Evolutionary conservation across 2,888 invertebrate genomes (phyloP), one percentile per base, ranked within the genome.

Genomic region (Agrotis puta): DNA sequence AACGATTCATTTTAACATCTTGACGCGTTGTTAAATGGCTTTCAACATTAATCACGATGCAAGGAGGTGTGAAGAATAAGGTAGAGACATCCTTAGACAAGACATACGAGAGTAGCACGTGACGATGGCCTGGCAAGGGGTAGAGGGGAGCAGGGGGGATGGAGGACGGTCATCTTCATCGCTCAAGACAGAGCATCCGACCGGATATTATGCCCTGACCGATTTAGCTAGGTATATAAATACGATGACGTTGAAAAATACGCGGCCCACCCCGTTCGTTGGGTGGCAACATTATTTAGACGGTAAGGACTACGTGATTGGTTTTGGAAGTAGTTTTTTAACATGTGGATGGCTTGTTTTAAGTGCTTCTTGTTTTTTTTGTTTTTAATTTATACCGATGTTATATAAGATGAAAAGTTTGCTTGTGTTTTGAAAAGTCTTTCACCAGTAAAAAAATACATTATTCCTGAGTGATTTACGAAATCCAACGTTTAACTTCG

Each of bases 121-220:
- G 85, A 77, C 86, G 82, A 68, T 70, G 74, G 63, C 47, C 51
- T 50, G 73, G 51, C 39, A 61, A 68, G 71, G 73, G 89, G 88
- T 86, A 81, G 70, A 69, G 74, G 81, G 85, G 86, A 87, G 89
- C 87, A 85, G 80, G 43, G 56, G 56, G 20, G 27, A 11, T 14
- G 51, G 83, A 67, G 81, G n/a, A 83, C 81, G 80, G 79, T 77
- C 90, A 89, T 89, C 89, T 86, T 84, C 90, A 89, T 90, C 89
- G 86, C 83, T 90, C 89, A 88, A 88, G 90, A 88, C 88, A 87
- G 70, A 77, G 57, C 84, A 79, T 84, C 84, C 85, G 77, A 57
- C 74, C 84, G 85, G 85, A 87, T 84, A 82, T 84, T 86, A 83
- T 78, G 65, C 76, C 33, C 72, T 83, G 83, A 85, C 86, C 85